Conservation (phyloP, 2,113 vertebrate genomes). For the Scatophagus argus region DNA sequence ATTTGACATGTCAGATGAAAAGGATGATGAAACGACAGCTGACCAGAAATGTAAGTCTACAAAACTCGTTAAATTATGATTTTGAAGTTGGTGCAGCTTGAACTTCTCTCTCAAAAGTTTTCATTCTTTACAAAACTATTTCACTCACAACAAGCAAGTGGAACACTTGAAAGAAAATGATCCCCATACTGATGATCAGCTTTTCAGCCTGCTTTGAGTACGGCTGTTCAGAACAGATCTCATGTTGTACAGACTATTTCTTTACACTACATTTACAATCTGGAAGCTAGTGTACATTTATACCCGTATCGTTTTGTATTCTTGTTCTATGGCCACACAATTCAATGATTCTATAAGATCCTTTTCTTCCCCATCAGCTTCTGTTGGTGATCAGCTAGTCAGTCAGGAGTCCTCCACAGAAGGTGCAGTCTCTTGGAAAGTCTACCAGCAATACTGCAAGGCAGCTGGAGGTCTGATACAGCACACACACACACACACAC, state of each 20-base stretch:
- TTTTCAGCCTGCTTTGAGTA: too few species aligned
- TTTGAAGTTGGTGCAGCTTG: neutral
- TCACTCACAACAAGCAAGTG: too few species aligned
- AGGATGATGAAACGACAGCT: neutral
- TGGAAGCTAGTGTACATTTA: neutral
- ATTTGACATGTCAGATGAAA: slow-evolving; percentile 83
- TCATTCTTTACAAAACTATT: neutral
- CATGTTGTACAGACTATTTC: too few species aligned
- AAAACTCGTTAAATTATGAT: neutral
- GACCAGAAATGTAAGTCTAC: slow-evolving; percentile 51
- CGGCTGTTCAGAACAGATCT: too few species aligned
- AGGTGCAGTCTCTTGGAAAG: slow-evolving; percentile 80
- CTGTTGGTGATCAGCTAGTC: slow-evolving; percentile 79
- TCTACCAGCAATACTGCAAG: slow-evolving; percentile 84
- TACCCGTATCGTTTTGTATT: neutral
- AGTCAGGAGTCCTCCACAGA: slow-evolving; percentile 69
- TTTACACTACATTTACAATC: too few species aligned
- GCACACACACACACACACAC: neutral
- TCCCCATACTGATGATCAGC: too few species aligned
- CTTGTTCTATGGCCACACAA: neutral
- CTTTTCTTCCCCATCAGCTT: slow-evolving; percentile 5
- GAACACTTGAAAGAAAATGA: too few species aligned
- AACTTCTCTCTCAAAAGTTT: too few species aligned
- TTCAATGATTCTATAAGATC: neutral
- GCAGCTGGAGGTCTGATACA: slow-evolving; percentile 85